Evolutionary conservation across 2,113 vertebrate species (phyloP).

Genomic region (Catharus minimus): DNA sequence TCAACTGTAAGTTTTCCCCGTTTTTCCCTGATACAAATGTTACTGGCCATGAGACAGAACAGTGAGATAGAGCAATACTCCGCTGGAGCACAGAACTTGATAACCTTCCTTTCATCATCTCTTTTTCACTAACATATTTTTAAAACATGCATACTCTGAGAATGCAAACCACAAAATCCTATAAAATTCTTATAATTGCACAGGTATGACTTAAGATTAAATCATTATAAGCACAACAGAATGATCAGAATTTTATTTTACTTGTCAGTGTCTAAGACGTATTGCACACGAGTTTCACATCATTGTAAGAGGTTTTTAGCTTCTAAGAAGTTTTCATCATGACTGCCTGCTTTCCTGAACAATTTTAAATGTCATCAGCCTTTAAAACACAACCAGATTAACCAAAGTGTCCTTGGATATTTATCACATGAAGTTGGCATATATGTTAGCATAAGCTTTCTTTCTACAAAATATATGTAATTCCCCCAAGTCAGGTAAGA

Average conservation of each 20-base stretch:
- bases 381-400: constrained; percentile 1
- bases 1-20: not conserved
- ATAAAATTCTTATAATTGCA: not conserved
- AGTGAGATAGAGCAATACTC: rapidly evolving
- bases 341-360: not conserved
- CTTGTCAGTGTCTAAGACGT: not conserved
- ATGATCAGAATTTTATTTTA: not conserved
- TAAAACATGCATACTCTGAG: not conserved
- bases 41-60: not conserved
- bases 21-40: not conserved
- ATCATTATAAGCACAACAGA: not conserved
- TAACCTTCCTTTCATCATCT: not conserved
- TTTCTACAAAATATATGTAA: not conserved
- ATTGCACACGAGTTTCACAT: not conserved
- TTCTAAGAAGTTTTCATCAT: not conserved
- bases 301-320: not conserved
- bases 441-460: not conserved
- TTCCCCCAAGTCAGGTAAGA: not conserved
- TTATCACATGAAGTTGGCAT: not conserved
- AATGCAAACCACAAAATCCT: not conserved
- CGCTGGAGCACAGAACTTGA: not conserved
- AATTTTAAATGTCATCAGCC: not conserved
- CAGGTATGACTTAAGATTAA: not conserved
- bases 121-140: not conserved
- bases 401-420: not conserved